Evolutionary conservation across 2,113 vertebrate genomes (phyloP), one percentile per base, ranked within the genome.

Genomic region (Eonycteris spelaea): DNA sequence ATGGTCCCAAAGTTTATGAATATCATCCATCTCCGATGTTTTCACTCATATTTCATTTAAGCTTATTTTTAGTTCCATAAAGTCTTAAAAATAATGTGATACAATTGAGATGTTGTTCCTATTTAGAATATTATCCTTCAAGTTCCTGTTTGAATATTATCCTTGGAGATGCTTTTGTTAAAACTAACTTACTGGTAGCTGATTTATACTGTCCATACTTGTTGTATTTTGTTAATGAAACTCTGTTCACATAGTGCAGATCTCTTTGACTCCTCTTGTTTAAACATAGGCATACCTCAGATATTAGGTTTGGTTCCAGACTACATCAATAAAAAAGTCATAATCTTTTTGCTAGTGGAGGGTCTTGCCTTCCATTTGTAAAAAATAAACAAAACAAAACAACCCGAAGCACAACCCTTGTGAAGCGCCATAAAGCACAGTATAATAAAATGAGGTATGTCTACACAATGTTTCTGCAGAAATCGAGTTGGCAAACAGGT

Each of bases 401-500:
- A 30, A 51, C 38, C 55, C 22, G 35, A 55, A 78, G n/a, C n/a
- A 11, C 38, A 22, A 63, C 59, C 43, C 45, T 28, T 33, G 79
- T 35, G 51, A 33, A 63, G 57, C 1, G 0, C 57, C 59, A 19
- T 82, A 82, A 30, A 43, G 35, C 15, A 0, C 40, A 82, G 15
- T 45, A 28, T 19, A 45, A 38, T 82, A 43, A 61, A 63, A n/a
- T 30, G 35, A 61, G 79, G 35, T 61, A 61, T 82, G 11, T 16
- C 38, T 83, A 57, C 30, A 89, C 48, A 94, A 78, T 94, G 55
- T 70, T 95, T 85, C 57, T 74, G 21, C 13, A 85, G 63, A 93
- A 94, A 90, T 94, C 95, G 84, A 96, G 35, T 91, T 96, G 53
- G 85, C 57, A 84, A 73, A 48, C 80, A 91, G 85, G 71, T 87